phyloP scores from a whole-genome alignment of 64 coral and sea anemone genomes.

The Stylophora pistillata region DNA sequence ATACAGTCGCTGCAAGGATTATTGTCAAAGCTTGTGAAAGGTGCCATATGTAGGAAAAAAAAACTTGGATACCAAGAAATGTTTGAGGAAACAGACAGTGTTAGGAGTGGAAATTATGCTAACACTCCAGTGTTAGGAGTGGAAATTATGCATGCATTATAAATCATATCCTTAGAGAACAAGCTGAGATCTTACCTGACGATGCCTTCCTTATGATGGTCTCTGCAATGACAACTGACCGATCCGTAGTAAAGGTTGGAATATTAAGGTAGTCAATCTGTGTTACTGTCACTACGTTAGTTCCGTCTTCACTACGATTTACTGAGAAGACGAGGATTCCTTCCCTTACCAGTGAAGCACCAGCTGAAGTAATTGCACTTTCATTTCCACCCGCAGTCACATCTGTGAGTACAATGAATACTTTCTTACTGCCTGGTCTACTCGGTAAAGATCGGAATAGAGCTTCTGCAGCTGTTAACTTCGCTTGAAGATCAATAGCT shows the following conservation, averaged over 20 bases:
- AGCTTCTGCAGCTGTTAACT: constrained; percentile 40
- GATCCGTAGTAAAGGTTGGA: not conserved
- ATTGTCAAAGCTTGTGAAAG: not conserved
- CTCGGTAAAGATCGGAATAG: constrained; percentile 48
- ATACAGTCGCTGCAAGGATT: not conserved
- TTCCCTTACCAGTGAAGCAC: not conserved
- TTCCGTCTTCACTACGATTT: not conserved
- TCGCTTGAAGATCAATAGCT: not conserved
- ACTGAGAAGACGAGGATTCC: constrained; percentile 15
- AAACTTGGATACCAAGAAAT: not conserved
- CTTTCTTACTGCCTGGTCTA: constrained; percentile 46
- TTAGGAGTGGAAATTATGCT: not conserved
- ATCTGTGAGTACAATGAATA: constrained; percentile 52
- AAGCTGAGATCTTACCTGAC: not conserved
- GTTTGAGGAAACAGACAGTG: too few relatives aligned
- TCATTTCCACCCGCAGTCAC: constrained; percentile 5
- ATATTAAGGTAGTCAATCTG: not conserved
- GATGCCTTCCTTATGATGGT: constrained; percentile 19
- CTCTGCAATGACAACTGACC: constrained; percentile 14
- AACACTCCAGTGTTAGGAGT: not conserved
- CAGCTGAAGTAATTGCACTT: constrained; percentile 2
- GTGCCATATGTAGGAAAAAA: not conserved
- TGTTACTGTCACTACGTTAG: not conserved
- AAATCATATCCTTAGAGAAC: not conserved
- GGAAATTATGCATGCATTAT: not conserved